phyloP scores from a whole-genome alignment of 2,113 vertebrate species.

The Percina caprodes region DNA sequence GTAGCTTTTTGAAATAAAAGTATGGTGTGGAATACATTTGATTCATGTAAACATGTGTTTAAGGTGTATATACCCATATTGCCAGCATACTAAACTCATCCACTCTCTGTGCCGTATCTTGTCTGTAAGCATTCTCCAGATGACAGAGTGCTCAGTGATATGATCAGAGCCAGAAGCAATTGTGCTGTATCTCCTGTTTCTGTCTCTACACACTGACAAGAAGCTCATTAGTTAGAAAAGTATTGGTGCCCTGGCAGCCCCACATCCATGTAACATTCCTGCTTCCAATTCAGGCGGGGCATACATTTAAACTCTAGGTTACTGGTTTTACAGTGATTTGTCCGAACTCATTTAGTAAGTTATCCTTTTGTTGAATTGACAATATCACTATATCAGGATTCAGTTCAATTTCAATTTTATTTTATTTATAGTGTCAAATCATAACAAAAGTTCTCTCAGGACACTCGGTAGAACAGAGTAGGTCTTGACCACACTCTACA shows the following conservation, averaged over 20 bases:
- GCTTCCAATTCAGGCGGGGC: neutral
- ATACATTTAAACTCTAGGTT: neutral
- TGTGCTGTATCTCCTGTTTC: neutral
- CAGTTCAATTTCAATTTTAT: too few relatives aligned
- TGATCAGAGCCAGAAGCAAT: constrained; percentile 32
- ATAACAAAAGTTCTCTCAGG: too few relatives aligned
- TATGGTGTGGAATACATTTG: neutral
- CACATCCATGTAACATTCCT: neutral
- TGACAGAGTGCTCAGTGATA: constrained; percentile 17
- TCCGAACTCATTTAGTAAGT: neutral
- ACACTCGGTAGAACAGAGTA: too few relatives aligned
- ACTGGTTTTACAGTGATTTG: neutral
- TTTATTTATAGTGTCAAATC: too few relatives aligned
- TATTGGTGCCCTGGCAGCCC: constrained; percentile 24
- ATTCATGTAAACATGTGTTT: neutral
- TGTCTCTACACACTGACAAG: constrained; percentile 20
- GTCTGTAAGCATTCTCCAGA: constrained; percentile 36
- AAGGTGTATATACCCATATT: neutral
- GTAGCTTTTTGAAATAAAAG: neutral
- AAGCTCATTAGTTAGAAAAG: constrained; percentile 49
- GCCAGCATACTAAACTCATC: constrained; percentile 2
- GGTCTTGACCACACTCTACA: too few relatives aligned
- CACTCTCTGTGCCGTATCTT: neutral
- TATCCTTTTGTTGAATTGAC: neutral
- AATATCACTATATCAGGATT: neutral